These are phyloP conservation scores for Alexandromys fortis DNA, from an alignment of 2,113 vertebrate genomes.

Conservation along the genomic window DNA sequence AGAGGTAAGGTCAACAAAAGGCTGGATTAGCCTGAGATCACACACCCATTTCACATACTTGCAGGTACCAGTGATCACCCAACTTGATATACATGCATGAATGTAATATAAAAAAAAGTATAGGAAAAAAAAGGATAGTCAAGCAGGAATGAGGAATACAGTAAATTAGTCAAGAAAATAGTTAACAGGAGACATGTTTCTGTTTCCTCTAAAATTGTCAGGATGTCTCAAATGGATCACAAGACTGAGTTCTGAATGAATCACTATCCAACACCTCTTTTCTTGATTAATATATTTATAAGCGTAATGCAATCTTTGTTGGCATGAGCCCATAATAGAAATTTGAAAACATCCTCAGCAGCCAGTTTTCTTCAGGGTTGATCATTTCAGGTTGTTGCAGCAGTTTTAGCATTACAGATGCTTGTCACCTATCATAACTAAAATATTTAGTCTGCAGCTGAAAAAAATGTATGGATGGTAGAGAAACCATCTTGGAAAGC, in stretches of 20 bases:
- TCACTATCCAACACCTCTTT: conserved; percentile 46
- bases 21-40: not conserved
- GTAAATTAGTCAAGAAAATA: conserved; percentile 41
- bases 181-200: conserved; percentile 43
- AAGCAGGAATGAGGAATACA: not conserved
- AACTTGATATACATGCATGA: not conserved
- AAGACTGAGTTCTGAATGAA: conserved; percentile 29
- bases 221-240: conserved; percentile 30
- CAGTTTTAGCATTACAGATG: not conserved
- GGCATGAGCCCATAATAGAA: not conserved
- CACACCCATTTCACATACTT: not conserved
- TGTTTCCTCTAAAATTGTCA: conserved; percentile 49
- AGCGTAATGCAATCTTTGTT: conserved; percentile 24
- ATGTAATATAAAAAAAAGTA: conserved; percentile 13
- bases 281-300: conserved; percentile 60
- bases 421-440: not conserved
- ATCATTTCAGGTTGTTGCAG: not conserved
- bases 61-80: not conserved
- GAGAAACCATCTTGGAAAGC: not conserved
- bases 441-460: conserved; percentile 32
- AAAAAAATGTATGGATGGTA: not conserved
- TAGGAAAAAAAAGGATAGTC: not conserved
- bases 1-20: not conserved
- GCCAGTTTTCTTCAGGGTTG: not conserved
- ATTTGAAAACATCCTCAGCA: conserved; percentile 17